These are phyloP conservation scores for Platysteira castanea DNA, from an alignment of 2,113 vertebrate species.

Conservation along the genomic window DNA sequence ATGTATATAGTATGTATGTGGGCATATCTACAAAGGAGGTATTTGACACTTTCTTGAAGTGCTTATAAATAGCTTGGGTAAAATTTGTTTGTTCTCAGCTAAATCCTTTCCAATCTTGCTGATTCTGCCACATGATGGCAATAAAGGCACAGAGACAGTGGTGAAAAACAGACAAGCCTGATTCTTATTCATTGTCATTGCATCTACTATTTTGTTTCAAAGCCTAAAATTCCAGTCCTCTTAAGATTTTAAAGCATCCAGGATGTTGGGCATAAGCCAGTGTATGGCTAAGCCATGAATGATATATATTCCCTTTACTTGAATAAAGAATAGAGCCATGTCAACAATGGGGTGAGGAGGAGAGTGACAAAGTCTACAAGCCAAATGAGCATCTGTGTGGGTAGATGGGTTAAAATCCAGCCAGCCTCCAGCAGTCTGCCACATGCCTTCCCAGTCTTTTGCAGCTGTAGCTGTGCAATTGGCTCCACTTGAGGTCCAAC, in stretches of 20 bases:
- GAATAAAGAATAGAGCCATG: neutral
- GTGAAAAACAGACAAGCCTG: neutral
- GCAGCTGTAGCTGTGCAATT: neutral
- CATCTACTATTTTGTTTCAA: neutral
- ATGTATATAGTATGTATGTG: neutral
- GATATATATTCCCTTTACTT: neutral
- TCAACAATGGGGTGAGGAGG: neutral
- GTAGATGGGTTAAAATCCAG: constrained; percentile 1
- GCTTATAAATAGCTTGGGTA: constrained; percentile 43
- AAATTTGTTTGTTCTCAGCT: constrained; percentile 23
- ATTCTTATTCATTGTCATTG: neutral
- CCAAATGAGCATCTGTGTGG: neutral
- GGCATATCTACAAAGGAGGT: neutral
- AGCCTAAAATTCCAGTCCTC: neutral
- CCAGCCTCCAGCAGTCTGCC: neutral
- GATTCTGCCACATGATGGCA: constrained; percentile 58
- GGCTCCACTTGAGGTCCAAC: neutral
- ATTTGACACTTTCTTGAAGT: constrained; percentile 1
- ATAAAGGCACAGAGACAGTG: constrained; percentile 30
- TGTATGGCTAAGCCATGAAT: neutral
- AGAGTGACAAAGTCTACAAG: neutral
- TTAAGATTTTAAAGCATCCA: neutral
- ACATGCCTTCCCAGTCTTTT: neutral
- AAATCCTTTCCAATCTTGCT: neutral
- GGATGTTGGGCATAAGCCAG: neutral